Evolutionary conservation across 2,888 invertebrate species (phyloP).

Genomic region (Tupiocoris notatus): DNA sequence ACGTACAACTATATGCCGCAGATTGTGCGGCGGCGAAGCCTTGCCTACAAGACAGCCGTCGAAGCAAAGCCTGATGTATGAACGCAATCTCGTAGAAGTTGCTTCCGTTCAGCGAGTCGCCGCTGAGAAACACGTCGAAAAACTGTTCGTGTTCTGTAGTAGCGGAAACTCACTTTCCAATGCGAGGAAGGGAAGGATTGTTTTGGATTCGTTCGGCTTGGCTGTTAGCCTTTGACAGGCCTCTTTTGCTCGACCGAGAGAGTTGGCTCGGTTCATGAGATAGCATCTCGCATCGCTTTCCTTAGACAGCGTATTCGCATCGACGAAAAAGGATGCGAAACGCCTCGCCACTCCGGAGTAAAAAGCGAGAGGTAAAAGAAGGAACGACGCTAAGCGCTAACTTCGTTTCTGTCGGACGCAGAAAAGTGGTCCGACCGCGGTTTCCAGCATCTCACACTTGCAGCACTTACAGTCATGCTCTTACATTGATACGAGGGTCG

Average conservation of each 20-base stretch:
- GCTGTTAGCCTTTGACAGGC: constrained; percentile 36
- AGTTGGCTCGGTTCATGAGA: constrained; percentile 6
- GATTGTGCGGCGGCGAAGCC: no score
- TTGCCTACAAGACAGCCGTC: no score
- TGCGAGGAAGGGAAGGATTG: constrained; percentile 25
- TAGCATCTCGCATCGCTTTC: not conserved
- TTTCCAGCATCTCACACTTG: not conserved
- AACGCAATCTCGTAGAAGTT: not conserved
- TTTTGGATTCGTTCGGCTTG: constrained; percentile 21
- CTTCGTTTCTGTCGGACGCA: constrained; percentile 28
- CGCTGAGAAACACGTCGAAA: not conserved
- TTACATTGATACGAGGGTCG: not conserved
- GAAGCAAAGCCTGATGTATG: not conserved
- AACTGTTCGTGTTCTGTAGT: not conserved
- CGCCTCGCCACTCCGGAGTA: not conserved
- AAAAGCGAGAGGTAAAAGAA: constrained; percentile 25
- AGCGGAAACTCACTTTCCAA: no score
- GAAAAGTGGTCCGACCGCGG: not conserved
- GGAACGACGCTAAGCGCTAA: constrained; percentile 6
- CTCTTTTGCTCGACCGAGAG: constrained; percentile 21
- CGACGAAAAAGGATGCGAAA: not conserved
- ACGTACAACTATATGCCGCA: no score
- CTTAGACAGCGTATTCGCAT: not conserved
- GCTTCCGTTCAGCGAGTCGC: not conserved
- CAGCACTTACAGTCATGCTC: not conserved